Base-by-base conservation (phyloP, 2,797 vertebrate species). In the Clarias pachynema region DNA sequence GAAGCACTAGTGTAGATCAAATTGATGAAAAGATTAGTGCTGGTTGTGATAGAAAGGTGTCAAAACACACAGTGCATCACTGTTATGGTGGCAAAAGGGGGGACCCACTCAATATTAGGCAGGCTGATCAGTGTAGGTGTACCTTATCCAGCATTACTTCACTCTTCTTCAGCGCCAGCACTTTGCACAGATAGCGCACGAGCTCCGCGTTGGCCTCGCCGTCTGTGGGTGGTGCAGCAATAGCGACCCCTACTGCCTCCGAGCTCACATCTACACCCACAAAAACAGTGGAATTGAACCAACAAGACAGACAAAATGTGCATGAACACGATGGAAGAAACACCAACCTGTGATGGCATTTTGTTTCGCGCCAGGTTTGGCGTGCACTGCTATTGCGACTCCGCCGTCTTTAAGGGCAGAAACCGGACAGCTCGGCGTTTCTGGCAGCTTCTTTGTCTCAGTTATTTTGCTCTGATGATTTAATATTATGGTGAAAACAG, bases 201-300 rank as follows among this genome's bases (percentile, higher is more conserved):
- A 99, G 96, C 89, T 98, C 97, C 0, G 95, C 85, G 2, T 99
- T 99, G 3, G 98, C 98, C 89, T 98, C 97, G 66, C 98, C 98
- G 57, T 98, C 98, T 0, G 95, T 94, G 0, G 97, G 97, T 2
- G 98, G 97, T 0, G 98, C 97, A 15, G 97, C 97, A 5, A 99
- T 94, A 53, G 97, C 95, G 16, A 99, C 94, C 3, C 95, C 95
- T 24, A 99, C 95, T 0, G 96, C 95, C 81, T 97, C 96, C 0
- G 91, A 14, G 0, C 95, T 95, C 84, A 99, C 91, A 60, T 95
- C 97, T 99, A 49, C 2, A 87, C n/a, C 5, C 66, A 86, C 91
- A 3, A 26, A 66, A 22, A 56, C 57, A 73, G 0, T 0, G 24
- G 2, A 0, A 83, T 24, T 44, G 49, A n/a, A 74, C 18, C 22